Base-by-base conservation (phyloP, 1,140 invertebrate species). In the Solenopsis invicta region DNA sequence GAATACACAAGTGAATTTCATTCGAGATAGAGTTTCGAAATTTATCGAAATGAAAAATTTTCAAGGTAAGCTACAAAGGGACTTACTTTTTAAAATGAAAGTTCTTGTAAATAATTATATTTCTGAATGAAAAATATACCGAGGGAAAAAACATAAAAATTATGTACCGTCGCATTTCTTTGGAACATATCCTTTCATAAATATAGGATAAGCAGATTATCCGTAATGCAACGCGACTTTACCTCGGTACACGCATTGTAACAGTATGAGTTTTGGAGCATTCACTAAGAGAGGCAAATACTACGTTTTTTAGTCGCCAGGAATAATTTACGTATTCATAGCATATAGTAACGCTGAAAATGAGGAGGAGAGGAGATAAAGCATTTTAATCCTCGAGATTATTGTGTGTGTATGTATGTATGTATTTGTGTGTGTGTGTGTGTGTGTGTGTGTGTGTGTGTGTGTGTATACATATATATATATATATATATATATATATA, bases 121-220 rank as follows among this genome's bases (percentile, higher is more conserved):
- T 41, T 75, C n/a, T 34, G 18, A 8, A 24, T 41, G 29, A 75
- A 75, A 75, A 59, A 72, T 34, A 8, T 56, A 41, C n/a, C 9
- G 29, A 37, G n/a, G 24, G n/a, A 24, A 61, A 8, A 59, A 45
- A 41, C 24, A 75, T 16, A 13, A 18, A 41, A 13, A 37, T 24
- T 18, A 72, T 52, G 4, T 52, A 50, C 6, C 3, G 4, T 71
- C 24, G 18, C 16, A 72, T 50, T 72, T 72, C 45, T 72, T 52
- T 24, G 45, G 18, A 50, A 72, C 52, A 72, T 29, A 10, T 48
- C 13, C 45, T 48, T 52, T 74, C n/a, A 75, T 16, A 75, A 75
- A 41, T 69, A 24, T 18, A 24, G 37, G 12, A 61, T 41, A 76
- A 76, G 21, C 9, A 76, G 52, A 61, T 61, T 61, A 61, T 12